Percentiles rank a stretch among this genome's conserved stretches.
Evolutionary conservation across 2,113 vertebrate genomes (phyloP).

Genomic region (Nicator chloris): DNA sequence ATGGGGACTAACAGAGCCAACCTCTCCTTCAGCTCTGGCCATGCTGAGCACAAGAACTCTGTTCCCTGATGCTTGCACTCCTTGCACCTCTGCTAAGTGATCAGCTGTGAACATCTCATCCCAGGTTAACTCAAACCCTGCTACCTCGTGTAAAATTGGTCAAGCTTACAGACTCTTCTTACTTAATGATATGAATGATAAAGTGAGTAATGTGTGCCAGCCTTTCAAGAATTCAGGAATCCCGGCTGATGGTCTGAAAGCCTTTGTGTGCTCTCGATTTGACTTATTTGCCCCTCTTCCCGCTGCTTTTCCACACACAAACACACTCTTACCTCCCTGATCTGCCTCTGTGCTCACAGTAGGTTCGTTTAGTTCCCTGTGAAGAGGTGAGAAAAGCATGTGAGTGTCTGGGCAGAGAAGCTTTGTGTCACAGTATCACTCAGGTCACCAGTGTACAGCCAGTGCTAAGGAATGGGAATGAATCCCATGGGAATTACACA

Average conservation of each 20-base stretch:
- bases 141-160: neutral
- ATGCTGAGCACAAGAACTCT: neutral
- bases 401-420: neutral
- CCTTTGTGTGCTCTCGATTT: neutral
- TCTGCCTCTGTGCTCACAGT: neutral
- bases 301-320: neutral
- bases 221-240: neutral
- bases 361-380: neutral
- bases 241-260: neutral
- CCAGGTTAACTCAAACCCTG: neutral
- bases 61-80: neutral
- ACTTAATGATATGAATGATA: neutral
- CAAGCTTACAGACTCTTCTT: neutral
- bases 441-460: neutral
- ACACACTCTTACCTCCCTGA: neutral
- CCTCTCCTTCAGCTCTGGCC: neutral
- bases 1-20: neutral
- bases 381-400: neutral
- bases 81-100: too few relatives aligned
- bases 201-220: neutral
- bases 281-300: neutral
- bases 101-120: neutral
- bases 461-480: neutral
- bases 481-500: neutral
- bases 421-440: neutral